phyloP scores from a whole-genome alignment of 2,888 invertebrate species.

The Kuschelorhynchus macadamiae region DNA sequence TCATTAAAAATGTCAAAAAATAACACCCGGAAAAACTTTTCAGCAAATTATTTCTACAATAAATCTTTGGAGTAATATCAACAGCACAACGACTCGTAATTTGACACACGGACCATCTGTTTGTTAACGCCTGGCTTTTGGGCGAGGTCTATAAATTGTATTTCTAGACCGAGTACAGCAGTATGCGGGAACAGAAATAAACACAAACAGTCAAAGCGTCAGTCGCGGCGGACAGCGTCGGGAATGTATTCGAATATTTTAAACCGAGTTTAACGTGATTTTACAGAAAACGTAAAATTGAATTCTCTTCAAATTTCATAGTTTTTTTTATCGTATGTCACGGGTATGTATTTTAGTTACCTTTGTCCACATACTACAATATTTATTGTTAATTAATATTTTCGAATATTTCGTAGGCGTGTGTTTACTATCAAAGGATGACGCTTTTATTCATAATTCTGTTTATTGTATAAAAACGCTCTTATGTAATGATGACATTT shows the following conservation, averaged over 20 bases:
- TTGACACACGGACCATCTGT: slow-evolving; percentile 3
- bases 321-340: no score
- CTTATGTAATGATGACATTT: no score
- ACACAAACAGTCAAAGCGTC: slow-evolving; percentile 26
- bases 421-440: no score
- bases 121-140: slow-evolving; percentile 10
- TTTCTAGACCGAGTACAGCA: slow-evolving; percentile 5
- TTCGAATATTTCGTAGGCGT: no score
- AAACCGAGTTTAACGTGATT: slow-evolving; percentile 2
- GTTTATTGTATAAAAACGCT: no score
- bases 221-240: slow-evolving; percentile 29
- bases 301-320: neutral
- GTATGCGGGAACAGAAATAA: slow-evolving; percentile 21
- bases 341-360: no score
- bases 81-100: neutral
- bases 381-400: no score
- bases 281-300: neutral
- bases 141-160: slow-evolving; percentile 2
- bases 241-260: slow-evolving; percentile 3
- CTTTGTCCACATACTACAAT: no score
- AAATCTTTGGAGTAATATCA: neutral
- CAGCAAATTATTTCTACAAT: neutral
- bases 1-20: no score
- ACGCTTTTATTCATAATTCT: no score
- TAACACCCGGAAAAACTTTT: no score